A percentile compares a stretch with the other conserved stretches of the same genome.
phyloP scores from a whole-genome alignment of 1,140 invertebrate species.

The Asbolus verrucosus region DNA sequence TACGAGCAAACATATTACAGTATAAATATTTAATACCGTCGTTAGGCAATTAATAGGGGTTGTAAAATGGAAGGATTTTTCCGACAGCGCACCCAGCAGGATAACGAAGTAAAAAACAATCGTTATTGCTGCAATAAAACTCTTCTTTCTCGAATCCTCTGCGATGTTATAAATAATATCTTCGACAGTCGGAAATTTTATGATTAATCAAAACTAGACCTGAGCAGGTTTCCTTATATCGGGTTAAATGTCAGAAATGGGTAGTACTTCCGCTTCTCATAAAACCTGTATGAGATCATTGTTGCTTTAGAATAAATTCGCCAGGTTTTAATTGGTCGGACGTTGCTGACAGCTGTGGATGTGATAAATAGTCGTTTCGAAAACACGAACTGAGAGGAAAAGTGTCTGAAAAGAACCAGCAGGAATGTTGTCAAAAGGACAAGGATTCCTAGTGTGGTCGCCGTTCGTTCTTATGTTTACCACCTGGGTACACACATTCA shows the following conservation, averaged over 20 bases:
- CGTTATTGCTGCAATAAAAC: too few relatives aligned
- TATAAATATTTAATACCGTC: conserved; percentile 1
- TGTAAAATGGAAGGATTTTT: not conserved
- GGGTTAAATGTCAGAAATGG: conserved; percentile 5
- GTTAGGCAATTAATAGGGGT: not conserved
- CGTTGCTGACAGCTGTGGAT: too few relatives aligned
- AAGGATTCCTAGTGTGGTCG: conserved; percentile 44
- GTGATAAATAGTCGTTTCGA: too few relatives aligned
- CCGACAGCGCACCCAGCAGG: too few relatives aligned
- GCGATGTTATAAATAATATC: too few relatives aligned
- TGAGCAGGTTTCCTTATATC: not conserved
- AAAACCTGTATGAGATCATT: not conserved
- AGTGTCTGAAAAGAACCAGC: conserved; percentile 6
- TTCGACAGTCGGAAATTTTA: not conserved
- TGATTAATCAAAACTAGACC: not conserved
- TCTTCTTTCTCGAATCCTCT: too few relatives aligned
- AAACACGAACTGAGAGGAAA: not conserved
- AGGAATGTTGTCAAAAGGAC: conserved; percentile 32
- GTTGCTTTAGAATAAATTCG: not conserved
- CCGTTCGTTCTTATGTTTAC: conserved; percentile 48
- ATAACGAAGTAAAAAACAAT: too few relatives aligned
- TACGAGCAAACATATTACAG: conserved; percentile 15
- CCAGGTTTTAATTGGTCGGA: not conserved
- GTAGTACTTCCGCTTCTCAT: conserved; percentile 1
- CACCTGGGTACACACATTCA: conserved; percentile 54